Evolutionary conservation across 2,113 vertebrate species (phyloP).

Genomic region (Mustelus asterias): DNA sequence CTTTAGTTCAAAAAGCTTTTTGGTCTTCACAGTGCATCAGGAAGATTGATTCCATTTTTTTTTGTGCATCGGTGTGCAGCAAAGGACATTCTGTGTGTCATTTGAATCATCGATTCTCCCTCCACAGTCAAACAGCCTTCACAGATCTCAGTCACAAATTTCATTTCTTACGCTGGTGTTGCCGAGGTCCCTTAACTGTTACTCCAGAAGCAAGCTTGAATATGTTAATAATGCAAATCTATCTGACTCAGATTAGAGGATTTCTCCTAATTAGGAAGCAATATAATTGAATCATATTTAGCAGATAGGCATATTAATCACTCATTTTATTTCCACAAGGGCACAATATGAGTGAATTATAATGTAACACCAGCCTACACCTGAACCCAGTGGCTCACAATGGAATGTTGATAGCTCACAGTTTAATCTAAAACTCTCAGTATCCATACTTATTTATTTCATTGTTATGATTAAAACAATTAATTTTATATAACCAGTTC

Average conservation of each 20-base stretch:
- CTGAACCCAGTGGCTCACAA: neutral
- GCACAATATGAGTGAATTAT: conserved; percentile 21
- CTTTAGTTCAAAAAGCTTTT: too few relatives aligned
- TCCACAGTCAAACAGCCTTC: neutral
- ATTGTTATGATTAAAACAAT: neutral
- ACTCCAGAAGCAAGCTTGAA: neutral
- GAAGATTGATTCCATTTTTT: too few relatives aligned
- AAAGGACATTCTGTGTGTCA: neutral
- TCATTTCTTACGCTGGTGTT: neutral
- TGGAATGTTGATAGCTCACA: neutral
- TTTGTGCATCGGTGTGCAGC: neutral
- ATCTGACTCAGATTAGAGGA: conserved; percentile 9
- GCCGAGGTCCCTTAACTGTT: neutral
- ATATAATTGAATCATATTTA: conserved; percentile 33
- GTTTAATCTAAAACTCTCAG: conserved; percentile 10
- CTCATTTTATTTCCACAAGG: conserved; percentile 1
- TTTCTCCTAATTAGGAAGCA: conserved; percentile 5
- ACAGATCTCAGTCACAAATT: neutral
- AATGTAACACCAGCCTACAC: neutral
- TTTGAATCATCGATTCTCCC: neutral
- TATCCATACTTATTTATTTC: neutral
- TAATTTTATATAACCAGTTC: conserved; percentile 20
- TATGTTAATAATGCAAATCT: neutral
- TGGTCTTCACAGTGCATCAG: too few relatives aligned
- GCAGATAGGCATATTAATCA: conserved; percentile 2